These are phyloP conservation scores for Epinotia nisella DNA, from an alignment of 2,888 invertebrate genomes.

Conservation along the genomic window DNA sequence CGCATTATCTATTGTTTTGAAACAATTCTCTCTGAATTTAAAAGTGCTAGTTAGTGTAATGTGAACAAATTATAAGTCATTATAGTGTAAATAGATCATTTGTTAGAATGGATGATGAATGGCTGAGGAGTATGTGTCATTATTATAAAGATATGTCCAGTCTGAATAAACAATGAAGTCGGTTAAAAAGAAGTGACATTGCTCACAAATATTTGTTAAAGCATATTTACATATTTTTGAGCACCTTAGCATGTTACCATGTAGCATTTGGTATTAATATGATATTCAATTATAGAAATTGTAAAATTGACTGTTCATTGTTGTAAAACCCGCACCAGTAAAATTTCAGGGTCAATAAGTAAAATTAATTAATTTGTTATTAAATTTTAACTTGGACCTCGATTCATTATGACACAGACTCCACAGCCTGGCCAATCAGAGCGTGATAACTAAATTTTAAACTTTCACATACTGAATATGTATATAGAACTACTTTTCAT, in stretches of 20 bases:
- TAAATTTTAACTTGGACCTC: too few species aligned
- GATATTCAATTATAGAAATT: not conserved
- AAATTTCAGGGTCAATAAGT: too few species aligned
- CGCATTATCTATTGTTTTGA: slow-evolving; percentile 52
- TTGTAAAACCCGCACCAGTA: too few species aligned
- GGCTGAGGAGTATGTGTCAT: slow-evolving; percentile 8
- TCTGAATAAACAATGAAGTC: not conserved
- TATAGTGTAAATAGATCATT: slow-evolving; percentile 24
- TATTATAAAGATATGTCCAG: not conserved
- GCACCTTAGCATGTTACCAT: not conserved
- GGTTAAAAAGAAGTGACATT: too few species aligned
- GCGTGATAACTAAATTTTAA: slow-evolving; percentile 23
- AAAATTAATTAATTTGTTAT: too few species aligned
- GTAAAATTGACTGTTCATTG: too few species aligned
- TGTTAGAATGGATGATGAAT: not conserved
- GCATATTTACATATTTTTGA: not conserved
- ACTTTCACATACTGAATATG: slow-evolving; percentile 34
- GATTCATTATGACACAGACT: slow-evolving; percentile 2
- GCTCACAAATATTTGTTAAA: too few species aligned
- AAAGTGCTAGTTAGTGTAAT: slow-evolving; percentile 14
- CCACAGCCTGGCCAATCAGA: slow-evolving; percentile 20
- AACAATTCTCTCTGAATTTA: slow-evolving; percentile 52
- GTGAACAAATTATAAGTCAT: not conserved
- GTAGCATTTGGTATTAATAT: not conserved
- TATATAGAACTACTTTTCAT: slow-evolving; percentile 22